Percentiles rank a stretch among this genome's conserved stretches.
phyloP scores from a whole-genome alignment of 2,888 invertebrate genomes.

The Cosmia pyralina region DNA sequence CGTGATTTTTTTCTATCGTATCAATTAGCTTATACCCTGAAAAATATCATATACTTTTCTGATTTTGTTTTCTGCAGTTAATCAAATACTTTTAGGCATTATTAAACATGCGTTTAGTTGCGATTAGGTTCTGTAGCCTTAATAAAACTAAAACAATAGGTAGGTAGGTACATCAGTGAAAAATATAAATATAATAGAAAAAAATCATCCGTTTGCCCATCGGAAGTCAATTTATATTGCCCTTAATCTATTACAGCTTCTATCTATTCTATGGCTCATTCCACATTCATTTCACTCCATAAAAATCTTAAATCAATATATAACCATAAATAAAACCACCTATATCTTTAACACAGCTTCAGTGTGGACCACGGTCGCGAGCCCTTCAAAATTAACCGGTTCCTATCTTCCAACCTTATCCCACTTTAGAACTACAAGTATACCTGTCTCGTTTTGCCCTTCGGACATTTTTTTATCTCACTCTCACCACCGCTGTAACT shows the following conservation, averaged over 20 bases:
- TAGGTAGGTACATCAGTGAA: neutral
- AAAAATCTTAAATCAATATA: conserved; percentile 83
- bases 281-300: conserved; percentile 56
- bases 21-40: no score
- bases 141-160: neutral
- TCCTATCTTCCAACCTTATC: conserved; percentile 74
- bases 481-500: conserved; percentile 85
- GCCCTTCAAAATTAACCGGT: conserved; percentile 90
- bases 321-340: conserved; percentile 82
- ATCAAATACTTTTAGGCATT: no score
- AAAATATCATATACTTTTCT: no score
- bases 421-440: conserved; percentile 54
- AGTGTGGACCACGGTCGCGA: conserved; percentile 81
- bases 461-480: conserved; percentile 89
- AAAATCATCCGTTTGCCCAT: conserved; percentile 8
- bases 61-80: no score
- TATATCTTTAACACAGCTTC: conserved; percentile 76
- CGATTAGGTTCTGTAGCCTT: no score
- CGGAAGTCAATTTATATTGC: conserved; percentile 22
- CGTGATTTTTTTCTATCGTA: no score
- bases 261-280: conserved; percentile 51
- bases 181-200: neutral
- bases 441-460: conserved; percentile 79
- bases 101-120: no score
- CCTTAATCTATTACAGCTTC: conserved; percentile 38